Base-by-base conservation (phyloP, 1,140 invertebrate species). In the Limonius californicus region DNA sequence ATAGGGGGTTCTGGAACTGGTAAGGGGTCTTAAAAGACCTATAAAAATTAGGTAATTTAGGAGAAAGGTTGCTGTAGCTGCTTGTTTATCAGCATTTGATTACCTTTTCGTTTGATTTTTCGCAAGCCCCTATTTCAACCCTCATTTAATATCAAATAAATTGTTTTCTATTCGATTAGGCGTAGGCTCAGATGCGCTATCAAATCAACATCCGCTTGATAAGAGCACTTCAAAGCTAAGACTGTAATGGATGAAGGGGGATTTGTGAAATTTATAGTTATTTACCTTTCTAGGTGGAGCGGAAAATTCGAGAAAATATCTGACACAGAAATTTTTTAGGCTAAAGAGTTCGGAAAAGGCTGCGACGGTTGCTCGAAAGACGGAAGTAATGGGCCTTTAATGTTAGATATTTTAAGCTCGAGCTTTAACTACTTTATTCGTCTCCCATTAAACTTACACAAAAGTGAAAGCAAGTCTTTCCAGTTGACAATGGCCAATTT, bases 131-230 rank as follows among this genome's bases (percentile, higher is more conserved):
- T 63, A 66, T 66, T 66, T 66, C 59, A 66, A 60, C 65, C 54
- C 61, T 66, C 65, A 66, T 66, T 66, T 66, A 66, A 63, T 66
- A 66, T 60, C 43, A 50, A 63, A 58, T 60, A 66, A 66, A 66
- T 66, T 63, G 65, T 63, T 66, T 59, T 63, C 65, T 63, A 60
- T 66, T 63, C 65, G 65, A 66, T 66, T 66, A 63, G 57, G 54
- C 61, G 54, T 63, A 57, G 62, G 65, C 43, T 57, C 61, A 63
- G 60, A 61, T 56, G 54, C 56, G 53, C 47, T 54, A 66, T 66
- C 61, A 63, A 66, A 66, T 66, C 65, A 66, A 60, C 65, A 63
- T 66, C 61, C 64, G 61, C 57, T 55, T 63, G 65, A 66, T 66
- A 61, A 60, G 65, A 61, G 47, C 65, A 66, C 65, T 66, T 66